These are phyloP conservation scores for Trichopoda pennipes DNA, from an alignment of 2,888 invertebrate genomes.

Conservation along the genomic window DNA sequence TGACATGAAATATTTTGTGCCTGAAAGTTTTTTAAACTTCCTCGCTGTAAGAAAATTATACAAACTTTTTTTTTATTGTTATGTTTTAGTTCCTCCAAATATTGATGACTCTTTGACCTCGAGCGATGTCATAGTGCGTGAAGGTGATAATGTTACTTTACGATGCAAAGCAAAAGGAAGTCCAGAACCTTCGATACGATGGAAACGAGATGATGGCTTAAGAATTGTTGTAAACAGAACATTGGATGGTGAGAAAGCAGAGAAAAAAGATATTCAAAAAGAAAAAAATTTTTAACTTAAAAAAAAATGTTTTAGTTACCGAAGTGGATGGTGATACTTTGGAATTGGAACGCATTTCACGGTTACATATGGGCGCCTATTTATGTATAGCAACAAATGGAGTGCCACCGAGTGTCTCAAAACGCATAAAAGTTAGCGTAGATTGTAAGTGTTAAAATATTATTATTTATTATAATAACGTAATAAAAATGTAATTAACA, in stretches of 20 bases:
- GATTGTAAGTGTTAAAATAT: conserved; percentile 88
- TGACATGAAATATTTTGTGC: no score
- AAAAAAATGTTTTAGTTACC: conserved; percentile 83
- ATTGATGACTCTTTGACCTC: conserved; percentile 95
- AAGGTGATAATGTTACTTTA: conserved; percentile 93
- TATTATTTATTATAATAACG: no score
- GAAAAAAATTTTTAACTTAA: neutral
- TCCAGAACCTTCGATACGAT: conserved; percentile 93
- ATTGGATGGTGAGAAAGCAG: conserved; percentile 84
- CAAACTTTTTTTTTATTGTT: no score
- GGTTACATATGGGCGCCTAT: conserved; percentile 95
- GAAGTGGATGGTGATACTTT: conserved; percentile 93
- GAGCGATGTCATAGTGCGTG: conserved; percentile 94
- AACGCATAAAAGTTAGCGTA: conserved; percentile 95
- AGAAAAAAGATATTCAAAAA: neutral
- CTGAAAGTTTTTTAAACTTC: no score
- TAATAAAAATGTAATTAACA: no score
- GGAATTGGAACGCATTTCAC: conserved; percentile 91
- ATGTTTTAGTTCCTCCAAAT: conserved; percentile 90
- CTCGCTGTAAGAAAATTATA: no score
- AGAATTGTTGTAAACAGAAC: conserved; percentile 93
- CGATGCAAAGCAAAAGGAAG: conserved; percentile 94
- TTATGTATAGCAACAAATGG: conserved; percentile 93
- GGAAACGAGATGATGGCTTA: conserved; percentile 94
- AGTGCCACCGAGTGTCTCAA: conserved; percentile 94